Percentiles rank a stretch among this genome's conserved stretches.
Conservation (phyloP, 2,113 vertebrate species). For the Nestor notabilis region DNA sequence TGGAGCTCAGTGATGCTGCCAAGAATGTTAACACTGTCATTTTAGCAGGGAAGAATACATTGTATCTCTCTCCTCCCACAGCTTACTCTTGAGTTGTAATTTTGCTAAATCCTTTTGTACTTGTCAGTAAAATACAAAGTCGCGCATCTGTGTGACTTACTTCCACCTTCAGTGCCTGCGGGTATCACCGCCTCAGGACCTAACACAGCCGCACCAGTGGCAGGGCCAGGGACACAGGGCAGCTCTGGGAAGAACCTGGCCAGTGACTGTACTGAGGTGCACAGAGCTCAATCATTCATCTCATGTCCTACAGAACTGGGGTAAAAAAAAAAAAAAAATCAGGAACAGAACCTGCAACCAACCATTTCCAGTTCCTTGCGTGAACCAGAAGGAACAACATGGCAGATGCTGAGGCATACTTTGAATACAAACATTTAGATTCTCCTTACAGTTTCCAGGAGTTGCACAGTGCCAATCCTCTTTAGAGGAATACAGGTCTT, state of each 20-base stretch:
- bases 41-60: constrained; percentile 26
- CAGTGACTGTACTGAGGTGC: background rate
- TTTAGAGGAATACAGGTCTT: constrained; percentile 17
- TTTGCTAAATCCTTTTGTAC: background rate
- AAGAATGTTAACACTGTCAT: constrained; percentile 18
- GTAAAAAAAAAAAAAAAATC: background rate
- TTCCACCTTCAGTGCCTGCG: background rate
- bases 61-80: background rate
- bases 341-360: background rate
- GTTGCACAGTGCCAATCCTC: background rate
- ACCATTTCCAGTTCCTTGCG: background rate
- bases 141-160: background rate
- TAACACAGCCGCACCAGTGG: background rate
- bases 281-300: background rate
- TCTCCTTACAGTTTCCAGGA: background rate
- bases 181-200: background rate
- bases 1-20: background rate
- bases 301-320: background rate
- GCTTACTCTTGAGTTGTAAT: background rate
- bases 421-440: background rate
- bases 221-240: accelerated
- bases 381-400: background rate
- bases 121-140: background rate
- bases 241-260: background rate
- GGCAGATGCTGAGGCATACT: background rate